A percentile compares a stretch with the other conserved stretches of the same genome.
Conservation (phyloP, 1,140 invertebrate species). For the Papilio polytes region DNA sequence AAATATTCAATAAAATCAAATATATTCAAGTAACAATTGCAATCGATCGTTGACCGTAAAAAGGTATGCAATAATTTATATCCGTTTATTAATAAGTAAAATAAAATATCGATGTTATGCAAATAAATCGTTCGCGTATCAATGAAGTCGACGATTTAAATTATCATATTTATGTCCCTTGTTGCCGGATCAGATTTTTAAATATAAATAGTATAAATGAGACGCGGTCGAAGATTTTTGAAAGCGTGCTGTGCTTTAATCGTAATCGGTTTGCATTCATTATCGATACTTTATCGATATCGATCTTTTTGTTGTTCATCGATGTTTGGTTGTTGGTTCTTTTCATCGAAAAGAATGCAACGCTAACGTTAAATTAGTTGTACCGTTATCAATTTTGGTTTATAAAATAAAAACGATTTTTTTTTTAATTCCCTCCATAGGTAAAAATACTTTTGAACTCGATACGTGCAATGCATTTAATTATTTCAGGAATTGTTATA, state of each 20-base stretch:
- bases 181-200: constrained; percentile 25
- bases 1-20: background rate
- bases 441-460: background rate
- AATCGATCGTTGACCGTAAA: background rate
- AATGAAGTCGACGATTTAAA: constrained; percentile 25
- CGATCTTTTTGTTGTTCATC: constrained; percentile 15
- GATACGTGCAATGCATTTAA: background rate
- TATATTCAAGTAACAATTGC: background rate
- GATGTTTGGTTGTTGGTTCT: constrained; percentile 7
- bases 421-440: background rate
- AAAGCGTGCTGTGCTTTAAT: constrained; percentile 24
- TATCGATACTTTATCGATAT: constrained; percentile 32
- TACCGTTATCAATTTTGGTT: background rate
- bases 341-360: background rate
- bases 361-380: background rate
- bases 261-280: constrained; percentile 31
- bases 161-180: constrained; percentile 29
- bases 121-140: constrained; percentile 27
- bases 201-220: constrained; percentile 20
- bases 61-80: background rate
- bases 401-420: background rate
- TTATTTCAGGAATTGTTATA: background rate
- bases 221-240: constrained; percentile 24
- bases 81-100: constrained; percentile 10
- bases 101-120: constrained; percentile 18